Percentiles rank a stretch among this genome's conserved stretches.
Evolutionary conservation across 2,113 vertebrate species (phyloP).

Genomic region (Chionodraco myersi): DNA sequence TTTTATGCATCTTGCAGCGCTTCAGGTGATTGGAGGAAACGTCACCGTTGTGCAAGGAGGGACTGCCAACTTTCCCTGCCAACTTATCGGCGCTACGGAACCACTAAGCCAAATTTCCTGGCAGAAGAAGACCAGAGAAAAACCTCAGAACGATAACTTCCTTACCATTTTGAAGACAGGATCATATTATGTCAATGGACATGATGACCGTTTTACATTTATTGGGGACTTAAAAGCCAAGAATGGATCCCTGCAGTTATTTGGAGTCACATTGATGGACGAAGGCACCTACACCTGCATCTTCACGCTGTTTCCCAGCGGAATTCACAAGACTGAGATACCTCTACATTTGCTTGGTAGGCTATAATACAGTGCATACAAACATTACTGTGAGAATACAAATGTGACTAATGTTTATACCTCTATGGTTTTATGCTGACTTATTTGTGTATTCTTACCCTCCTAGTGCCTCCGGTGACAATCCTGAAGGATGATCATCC

Average conservation of each 20-base stretch:
- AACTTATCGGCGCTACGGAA: constrained; percentile 11
- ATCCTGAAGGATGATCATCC: background rate
- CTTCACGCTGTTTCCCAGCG: constrained; percentile 60
- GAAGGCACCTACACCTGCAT: constrained; percentile 71
- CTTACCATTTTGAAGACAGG: background rate
- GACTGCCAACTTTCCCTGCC: constrained; percentile 38
- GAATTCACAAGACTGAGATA: constrained; percentile 29
- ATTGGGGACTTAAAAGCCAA: constrained; percentile 5
- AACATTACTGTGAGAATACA: background rate
- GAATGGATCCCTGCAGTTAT: constrained; percentile 57
- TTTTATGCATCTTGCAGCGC: constrained; percentile 32
- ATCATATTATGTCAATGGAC: background rate
- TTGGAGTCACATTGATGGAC: constrained; percentile 33
- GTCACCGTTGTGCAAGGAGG: background rate
- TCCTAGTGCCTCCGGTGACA: constrained; percentile 57
- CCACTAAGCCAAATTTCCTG: constrained; percentile 51
- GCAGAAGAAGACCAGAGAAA: constrained; percentile 55
- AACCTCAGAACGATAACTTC: background rate
- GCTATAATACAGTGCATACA: background rate
- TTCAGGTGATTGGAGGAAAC: constrained; percentile 31
- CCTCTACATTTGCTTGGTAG: constrained; percentile 51
- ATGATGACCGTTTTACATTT: constrained; percentile 30
- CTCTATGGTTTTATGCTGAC: background rate
- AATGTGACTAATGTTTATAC: background rate
- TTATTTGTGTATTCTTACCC: background rate